These are phyloP conservation scores for Drosophila carrolli DNA, from an alignment of 1,140 invertebrate genomes.

Conservation along the genomic window DNA sequence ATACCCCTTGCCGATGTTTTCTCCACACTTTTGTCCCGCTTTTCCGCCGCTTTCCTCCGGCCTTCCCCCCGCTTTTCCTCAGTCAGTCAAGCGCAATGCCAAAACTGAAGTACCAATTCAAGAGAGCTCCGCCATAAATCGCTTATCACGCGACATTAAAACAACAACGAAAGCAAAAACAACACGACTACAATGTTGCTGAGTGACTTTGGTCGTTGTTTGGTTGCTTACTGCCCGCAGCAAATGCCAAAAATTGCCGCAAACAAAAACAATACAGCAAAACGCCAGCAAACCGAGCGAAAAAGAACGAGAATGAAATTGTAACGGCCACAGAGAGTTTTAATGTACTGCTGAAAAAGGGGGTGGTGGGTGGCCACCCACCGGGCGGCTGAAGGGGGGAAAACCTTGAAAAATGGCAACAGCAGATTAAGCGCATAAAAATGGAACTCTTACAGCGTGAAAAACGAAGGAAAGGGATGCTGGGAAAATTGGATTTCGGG, in stretches of 20 bases:
- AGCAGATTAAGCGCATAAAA: conserved; percentile 81
- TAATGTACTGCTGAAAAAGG: conserved; percentile 64
- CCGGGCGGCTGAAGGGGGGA: conserved; percentile 7
- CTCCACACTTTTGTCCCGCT: conserved; percentile 4
- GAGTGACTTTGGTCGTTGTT: conserved; percentile 58
- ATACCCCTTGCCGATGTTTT: conserved; percentile 35
- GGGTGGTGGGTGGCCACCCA: neutral
- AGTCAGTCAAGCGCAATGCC: conserved; percentile 74
- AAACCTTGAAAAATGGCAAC: conserved; percentile 71
- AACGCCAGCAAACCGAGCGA: conserved; percentile 56
- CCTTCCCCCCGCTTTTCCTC: conserved; percentile 6
- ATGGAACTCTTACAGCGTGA: conserved; percentile 36
- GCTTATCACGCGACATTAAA: conserved; percentile 83
- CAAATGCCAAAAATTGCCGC: conserved; percentile 81
- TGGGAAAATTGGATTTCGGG: conserved; percentile 70
- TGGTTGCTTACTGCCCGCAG: conserved; percentile 64
- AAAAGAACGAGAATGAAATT: conserved; percentile 58
- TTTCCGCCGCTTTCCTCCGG: neutral
- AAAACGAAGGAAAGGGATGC: conserved; percentile 10
- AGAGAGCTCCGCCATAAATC: conserved; percentile 78
- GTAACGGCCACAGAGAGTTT: conserved; percentile 76
- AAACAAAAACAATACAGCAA: conserved; percentile 74
- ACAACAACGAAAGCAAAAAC: conserved; percentile 64
- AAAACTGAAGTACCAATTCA: conserved; percentile 75
- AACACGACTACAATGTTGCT: conserved; percentile 53